Conservation (phyloP, 1,140 invertebrate species). For the Bombus impatiens region DNA sequence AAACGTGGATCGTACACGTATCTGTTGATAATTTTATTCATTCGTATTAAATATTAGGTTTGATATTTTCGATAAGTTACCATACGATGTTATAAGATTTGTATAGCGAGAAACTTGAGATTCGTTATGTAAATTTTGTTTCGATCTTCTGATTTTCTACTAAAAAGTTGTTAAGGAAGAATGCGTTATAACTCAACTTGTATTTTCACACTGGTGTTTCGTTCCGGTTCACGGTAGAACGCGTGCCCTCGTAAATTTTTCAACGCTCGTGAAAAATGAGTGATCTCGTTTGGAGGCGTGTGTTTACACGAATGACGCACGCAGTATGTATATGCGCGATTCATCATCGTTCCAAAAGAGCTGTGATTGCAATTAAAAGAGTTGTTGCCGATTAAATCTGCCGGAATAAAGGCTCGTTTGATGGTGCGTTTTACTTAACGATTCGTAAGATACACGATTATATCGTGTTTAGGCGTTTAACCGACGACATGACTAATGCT, state of each 20-base stretch:
- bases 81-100: no score
- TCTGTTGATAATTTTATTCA: no score
- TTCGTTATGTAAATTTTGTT: no score
- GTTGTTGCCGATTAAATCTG: constrained; percentile 22
- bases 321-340: not conserved
- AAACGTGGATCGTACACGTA: no score
- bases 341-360: not conserved
- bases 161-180: not conserved
- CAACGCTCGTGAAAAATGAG: not conserved
- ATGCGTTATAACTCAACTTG: not conserved
- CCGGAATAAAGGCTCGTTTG: not conserved
- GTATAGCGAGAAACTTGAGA: no score
- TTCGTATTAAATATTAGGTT: no score
- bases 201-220: not conserved
- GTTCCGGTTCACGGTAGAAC: not conserved
- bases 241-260: constrained; percentile 17
- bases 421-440: constrained; percentile 18
- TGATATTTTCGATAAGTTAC: no score
- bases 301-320: not conserved
- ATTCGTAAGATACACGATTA: constrained; percentile 11
- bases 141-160: no score
- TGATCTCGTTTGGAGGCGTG: not conserved
- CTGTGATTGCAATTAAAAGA: not conserved
- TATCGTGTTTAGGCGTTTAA: not conserved
- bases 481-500: not conserved